These are phyloP conservation scores for Marmota monax DNA, from an alignment of 2,113 vertebrate species.

Conservation along the genomic window DNA sequence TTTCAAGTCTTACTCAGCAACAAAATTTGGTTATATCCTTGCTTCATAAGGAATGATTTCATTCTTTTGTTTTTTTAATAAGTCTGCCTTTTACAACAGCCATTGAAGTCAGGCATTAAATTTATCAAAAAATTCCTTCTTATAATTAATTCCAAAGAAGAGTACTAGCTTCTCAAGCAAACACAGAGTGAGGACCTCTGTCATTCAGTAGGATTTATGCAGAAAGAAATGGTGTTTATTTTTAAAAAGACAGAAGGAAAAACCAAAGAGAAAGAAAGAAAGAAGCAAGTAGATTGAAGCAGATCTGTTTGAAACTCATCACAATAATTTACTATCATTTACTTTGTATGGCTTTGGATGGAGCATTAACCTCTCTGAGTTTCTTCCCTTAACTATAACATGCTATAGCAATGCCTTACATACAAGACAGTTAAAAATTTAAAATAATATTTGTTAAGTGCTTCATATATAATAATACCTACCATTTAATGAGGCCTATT, in stretches of 20 bases:
- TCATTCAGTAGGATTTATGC: neutral
- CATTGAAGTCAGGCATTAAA: conserved; percentile 33
- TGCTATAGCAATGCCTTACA: neutral
- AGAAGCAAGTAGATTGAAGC: neutral
- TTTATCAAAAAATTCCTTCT: conserved; percentile 34
- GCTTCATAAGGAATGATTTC: conserved; percentile 71
- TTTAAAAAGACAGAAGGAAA: neutral
- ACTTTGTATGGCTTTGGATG: conserved; percentile 24
- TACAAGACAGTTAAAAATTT: neutral
- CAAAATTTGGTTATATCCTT: conserved; percentile 66
- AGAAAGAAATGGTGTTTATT: neutral
- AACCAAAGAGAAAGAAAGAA: neutral
- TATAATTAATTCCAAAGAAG: conserved; percentile 40
- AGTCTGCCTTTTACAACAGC: neutral
- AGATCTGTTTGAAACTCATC: neutral
- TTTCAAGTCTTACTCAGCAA: conserved; percentile 80
- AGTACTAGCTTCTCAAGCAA: conserved; percentile 13
- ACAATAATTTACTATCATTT: neutral
- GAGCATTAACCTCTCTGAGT: conserved; percentile 34
- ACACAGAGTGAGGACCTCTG: neutral
- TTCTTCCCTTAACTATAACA: neutral
- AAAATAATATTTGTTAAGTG: conserved; percentile 20
- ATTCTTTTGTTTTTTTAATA: conserved; percentile 64
- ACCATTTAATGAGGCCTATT: neutral
- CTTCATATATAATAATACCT: neutral